These are phyloP conservation scores for Sigmodon hispidus DNA, from an alignment of 2,113 vertebrate genomes.

Conservation along the genomic window DNA sequence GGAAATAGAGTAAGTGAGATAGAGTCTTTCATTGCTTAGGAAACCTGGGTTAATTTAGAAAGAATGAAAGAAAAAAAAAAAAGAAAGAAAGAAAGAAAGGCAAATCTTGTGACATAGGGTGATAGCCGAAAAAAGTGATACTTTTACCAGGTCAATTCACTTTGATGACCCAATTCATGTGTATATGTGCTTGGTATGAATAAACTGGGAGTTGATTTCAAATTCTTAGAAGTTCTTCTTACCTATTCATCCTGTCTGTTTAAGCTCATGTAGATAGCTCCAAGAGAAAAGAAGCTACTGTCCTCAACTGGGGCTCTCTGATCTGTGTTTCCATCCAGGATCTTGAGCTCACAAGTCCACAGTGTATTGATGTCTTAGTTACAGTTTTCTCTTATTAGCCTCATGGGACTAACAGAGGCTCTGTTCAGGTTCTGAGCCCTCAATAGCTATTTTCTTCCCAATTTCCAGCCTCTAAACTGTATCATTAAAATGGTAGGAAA, in stretches of 20 bases:
- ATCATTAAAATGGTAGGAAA: neutral
- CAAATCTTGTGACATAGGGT: neutral
- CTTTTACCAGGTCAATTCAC: neutral
- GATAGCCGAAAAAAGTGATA: neutral
- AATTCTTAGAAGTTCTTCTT: neutral
- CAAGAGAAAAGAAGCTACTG: neutral
- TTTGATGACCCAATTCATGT: neutral
- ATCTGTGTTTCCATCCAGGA: neutral
- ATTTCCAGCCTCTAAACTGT: neutral
- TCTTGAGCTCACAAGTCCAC: neutral
- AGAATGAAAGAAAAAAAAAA: neutral
- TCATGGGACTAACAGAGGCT: neutral
- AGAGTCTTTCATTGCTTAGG: neutral
- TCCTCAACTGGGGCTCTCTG: neutral
- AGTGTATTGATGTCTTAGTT: neutral
- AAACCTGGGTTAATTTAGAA: neutral
- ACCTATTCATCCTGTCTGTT: neutral
- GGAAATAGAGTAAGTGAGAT: too few species aligned
- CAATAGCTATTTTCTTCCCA: neutral
- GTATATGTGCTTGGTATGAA: neutral
- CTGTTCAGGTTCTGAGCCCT: neutral
- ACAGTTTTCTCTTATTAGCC: neutral
- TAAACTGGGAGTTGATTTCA: neutral
- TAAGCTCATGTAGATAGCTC: neutral
- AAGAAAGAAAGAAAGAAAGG: neutral